Base-by-base conservation (phyloP, 1,140 invertebrate genomes). In the Drosophila lacteicornis region DNA sequence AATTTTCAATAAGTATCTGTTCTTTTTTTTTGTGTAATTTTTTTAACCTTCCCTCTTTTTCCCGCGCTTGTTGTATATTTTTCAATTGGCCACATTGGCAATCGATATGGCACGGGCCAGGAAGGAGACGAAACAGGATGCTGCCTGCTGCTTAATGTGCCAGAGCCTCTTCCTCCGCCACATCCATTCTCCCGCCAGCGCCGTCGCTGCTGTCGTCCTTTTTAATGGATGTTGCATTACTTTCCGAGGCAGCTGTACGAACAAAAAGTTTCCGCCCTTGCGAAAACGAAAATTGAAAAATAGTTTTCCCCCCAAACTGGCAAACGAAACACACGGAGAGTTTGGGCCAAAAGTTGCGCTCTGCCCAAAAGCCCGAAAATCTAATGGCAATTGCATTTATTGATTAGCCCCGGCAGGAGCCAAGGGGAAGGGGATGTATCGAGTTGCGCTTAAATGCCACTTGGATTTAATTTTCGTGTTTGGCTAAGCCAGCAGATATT, bases 151-250 rank as follows among this genome's bases (percentile, higher is more conserved):
- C 51, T 81, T 79, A 75, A 73, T 79, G 79, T 63, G 59, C 62
- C 45, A 45, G 19, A 59, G 40, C 40, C 63, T 47, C n/a, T 43
- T 38, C 49, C 46, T 40, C 19, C 30, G 11, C 43, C 27, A 38
- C 68, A 13, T n/a, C 53, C 57, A 13, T 3, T 5, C 0, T 4
- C 2, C 22, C 2, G 5, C 9, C 40, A 45, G 11, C 45, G 19
- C 27, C 27, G 27, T 19, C 30, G 15, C 45, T 62, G 65, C 67
- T 82, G 79, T 69, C 79, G 49, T 49, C 50, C 58, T 60, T 77
- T 88, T 83, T 88, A 84, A 88, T 87, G 77, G 61, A 81, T 80
- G 84, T 88, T 88, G 84, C 80, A 87, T 80, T 87, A 88, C 71
- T 70, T 79, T 79, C 36, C 53, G 51, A 46, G 67, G 61, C 60